These are phyloP conservation scores for Alauda arvensis DNA, from an alignment of 2,797 vertebrate genomes.

Conservation along the genomic window DNA sequence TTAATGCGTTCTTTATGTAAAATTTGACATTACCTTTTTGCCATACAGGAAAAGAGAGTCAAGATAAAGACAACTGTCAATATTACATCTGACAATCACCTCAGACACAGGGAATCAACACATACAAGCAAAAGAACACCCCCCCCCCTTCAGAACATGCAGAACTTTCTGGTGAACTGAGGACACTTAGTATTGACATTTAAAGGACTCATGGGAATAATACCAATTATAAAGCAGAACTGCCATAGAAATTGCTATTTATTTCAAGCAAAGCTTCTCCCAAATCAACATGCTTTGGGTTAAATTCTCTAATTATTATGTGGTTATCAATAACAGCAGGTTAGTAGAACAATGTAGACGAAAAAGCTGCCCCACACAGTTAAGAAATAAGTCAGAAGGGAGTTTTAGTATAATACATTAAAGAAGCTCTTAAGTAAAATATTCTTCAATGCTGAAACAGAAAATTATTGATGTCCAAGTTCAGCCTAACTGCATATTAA, in stretches of 20 bases:
- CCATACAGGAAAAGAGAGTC: background rate
- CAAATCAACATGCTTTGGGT: background rate
- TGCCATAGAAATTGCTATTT: background rate
- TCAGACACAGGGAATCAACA: background rate
- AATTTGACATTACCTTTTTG: background rate
- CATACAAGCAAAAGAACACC: background rate
- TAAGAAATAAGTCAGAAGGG: background rate
- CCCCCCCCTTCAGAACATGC: background rate
- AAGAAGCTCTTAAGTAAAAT: background rate
- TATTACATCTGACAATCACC: background rate
- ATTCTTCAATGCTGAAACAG: background rate
- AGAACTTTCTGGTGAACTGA: conserved; percentile 65
- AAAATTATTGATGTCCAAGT: background rate
- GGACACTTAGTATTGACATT: conserved; percentile 7
- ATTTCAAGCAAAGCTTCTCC: background rate
- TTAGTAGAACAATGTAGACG: background rate
- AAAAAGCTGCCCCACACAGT: background rate
- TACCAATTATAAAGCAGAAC: background rate
- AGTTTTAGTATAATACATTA: background rate
- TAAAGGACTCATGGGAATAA: background rate
- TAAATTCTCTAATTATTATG: background rate
- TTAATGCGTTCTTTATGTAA: background rate
- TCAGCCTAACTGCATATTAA: background rate
- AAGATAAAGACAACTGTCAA: background rate
- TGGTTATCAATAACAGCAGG: background rate